Base-by-base conservation (phyloP, 2,888 invertebrate species). In the Platycheirus rosarum region DNA sequence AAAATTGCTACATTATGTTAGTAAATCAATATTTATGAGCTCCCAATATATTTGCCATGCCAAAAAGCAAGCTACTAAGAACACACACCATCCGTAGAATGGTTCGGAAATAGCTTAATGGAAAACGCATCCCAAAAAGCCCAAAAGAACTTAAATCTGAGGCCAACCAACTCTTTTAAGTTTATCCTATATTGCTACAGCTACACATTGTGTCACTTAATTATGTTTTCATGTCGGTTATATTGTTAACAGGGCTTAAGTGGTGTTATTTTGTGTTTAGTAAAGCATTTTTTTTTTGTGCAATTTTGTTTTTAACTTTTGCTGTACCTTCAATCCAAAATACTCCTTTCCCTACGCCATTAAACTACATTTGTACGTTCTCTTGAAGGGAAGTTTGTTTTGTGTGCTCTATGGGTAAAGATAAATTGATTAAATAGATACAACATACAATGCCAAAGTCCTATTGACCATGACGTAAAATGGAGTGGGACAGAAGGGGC, bases 161-260 rank as follows among this genome's bases (percentile, higher is more conserved):
- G 57, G 74, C 62, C 69, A 75, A 75, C 62, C 63, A 57, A 57
- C n/a, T 2, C 60, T 55, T 44, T 51, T n/a, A 18, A 16, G 5
- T 9, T 8, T 29, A 13, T 32, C 6, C 16, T n/a, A 13, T 60
- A 49, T 37, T 60, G 26, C 23, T 69, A 35, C 44, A 74, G 62
- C 63, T 75, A 75, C 68, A 79, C 40, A 79, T 53, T 53, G 53
- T 63, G 75, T 65, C 79, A 79, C 79, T 79, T 79, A 79, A 79
- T 79, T 74, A 79, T 79, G 57, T 69, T 74, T 62, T 63, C 68
- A 40, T 75, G 79, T 69, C 68, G 55, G 79, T 79, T 74, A 79
- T 79, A n/a, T n/a, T 79, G 79, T 74, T 79, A 74, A 74, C 68
- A 62, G 68, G 68, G 62, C 63, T 32, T 26, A 53, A 53, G 73